A percentile compares a stretch with the other conserved stretches of the same genome.
Evolutionary conservation across 2,113 vertebrate species (phyloP).

Genomic region (Galemys pyrenaicus): DNA sequence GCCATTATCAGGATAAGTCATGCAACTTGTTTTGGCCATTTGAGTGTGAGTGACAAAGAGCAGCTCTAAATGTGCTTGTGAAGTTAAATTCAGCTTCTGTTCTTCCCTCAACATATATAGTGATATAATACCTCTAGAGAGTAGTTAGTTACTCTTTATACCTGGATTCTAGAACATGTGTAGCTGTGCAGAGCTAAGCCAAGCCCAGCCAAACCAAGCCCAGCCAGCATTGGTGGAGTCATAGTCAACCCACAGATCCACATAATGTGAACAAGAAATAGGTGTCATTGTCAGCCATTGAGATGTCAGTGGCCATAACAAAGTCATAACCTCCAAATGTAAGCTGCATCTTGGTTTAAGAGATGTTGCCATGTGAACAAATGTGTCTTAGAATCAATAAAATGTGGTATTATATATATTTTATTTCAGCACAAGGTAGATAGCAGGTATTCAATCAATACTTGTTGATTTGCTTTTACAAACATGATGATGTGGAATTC

Average conservation of each 20-base stretch:
- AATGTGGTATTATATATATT: background rate
- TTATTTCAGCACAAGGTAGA: background rate
- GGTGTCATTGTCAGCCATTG: background rate
- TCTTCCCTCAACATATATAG: background rate
- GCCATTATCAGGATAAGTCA: background rate
- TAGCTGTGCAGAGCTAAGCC: background rate
- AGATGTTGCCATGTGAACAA: slow-evolving; percentile 25
- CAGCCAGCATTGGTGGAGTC: background rate
- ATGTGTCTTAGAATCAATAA: background rate
- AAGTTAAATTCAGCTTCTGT: slow-evolving; percentile 6
- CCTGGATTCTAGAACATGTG: background rate
- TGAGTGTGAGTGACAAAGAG: background rate
- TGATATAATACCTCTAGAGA: background rate
- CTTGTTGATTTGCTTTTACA: background rate
- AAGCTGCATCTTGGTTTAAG: slow-evolving; percentile 8
- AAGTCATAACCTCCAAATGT: background rate
- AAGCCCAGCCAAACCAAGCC: background rate
- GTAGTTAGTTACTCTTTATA: background rate
- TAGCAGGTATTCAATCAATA: background rate
- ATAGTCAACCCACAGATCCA: background rate
- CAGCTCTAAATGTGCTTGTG: background rate
- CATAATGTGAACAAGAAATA: background rate
- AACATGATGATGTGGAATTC: background rate
- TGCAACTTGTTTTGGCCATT: slow-evolving; percentile 2
- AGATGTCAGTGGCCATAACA: background rate